Evolutionary conservation across 2,113 vertebrate genomes (phyloP).

Genomic region (Megalops atlanticus): DNA sequence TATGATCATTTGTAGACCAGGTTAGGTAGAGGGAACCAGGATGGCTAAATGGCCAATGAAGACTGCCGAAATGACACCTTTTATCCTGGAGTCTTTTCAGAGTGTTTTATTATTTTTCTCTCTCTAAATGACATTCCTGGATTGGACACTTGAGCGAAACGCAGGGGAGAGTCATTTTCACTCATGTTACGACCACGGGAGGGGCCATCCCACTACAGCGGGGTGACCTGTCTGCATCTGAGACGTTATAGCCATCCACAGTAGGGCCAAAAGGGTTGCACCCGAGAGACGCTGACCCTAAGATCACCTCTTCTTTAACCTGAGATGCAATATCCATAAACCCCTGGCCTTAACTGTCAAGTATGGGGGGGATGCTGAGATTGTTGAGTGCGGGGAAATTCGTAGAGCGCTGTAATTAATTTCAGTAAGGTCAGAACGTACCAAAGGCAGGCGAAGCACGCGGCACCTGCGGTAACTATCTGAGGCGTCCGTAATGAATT

Average conservation of each 20-base stretch:
- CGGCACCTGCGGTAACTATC: neutral
- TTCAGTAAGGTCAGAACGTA: constrained; percentile 37
- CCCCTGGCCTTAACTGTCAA: constrained; percentile 52
- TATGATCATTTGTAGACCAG: constrained; percentile 52
- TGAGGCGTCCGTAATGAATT: constrained; percentile 40
- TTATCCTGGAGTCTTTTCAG: constrained; percentile 41
- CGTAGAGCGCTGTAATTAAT: constrained; percentile 37
- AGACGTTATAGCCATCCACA: constrained; percentile 50
- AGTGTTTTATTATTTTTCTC: constrained; percentile 6
- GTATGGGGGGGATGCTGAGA: neutral
- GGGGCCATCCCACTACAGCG: constrained; percentile 20
- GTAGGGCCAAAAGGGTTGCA: constrained; percentile 50
- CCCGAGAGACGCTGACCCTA: constrained; percentile 7
- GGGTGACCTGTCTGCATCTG: constrained; percentile 35
- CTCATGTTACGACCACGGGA: constrained; percentile 44
- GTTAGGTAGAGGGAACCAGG: constrained; percentile 49
- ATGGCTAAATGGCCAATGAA: constrained; percentile 55
- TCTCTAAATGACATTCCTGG: constrained; percentile 41
- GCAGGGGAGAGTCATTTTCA: constrained; percentile 32
- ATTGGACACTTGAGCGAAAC: constrained; percentile 41
- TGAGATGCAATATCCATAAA: constrained; percentile 60
- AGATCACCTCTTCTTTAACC: too few species aligned
- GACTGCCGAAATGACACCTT: constrained; percentile 49
- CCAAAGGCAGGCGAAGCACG: neutral
- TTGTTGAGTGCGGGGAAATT: constrained; percentile 20